phyloP scores from a whole-genome alignment of 2,113 vertebrate genomes.

The Oryzias woworae region DNA sequence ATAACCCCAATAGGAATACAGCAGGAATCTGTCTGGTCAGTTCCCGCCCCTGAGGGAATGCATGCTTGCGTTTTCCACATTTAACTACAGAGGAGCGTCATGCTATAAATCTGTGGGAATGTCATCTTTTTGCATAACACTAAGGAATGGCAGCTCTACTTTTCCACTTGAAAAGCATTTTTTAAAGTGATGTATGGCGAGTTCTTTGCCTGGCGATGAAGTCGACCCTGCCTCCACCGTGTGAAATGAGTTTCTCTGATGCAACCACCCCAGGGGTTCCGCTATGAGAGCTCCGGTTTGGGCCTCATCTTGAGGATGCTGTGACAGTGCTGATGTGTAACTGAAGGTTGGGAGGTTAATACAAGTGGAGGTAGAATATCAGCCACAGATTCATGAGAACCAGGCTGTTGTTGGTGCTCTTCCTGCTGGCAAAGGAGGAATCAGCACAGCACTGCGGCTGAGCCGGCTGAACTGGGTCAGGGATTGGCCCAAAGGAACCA shows the following conservation, averaged over 20 bases:
- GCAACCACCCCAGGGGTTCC: constrained; percentile 2
- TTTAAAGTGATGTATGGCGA: constrained; percentile 30
- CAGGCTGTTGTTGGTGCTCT: constrained; percentile 22
- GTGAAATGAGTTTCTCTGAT: constrained; percentile 39
- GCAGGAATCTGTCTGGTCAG: background rate
- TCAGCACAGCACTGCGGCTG: constrained; percentile 35
- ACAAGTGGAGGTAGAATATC: constrained; percentile 25
- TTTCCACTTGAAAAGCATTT: constrained; percentile 6
- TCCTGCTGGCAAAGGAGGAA: constrained; percentile 38
- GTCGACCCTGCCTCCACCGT: constrained; percentile 25
- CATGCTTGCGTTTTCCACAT: background rate
- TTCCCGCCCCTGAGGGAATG: background rate
- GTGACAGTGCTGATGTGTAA: constrained; percentile 22
- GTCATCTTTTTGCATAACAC: constrained; percentile 7
- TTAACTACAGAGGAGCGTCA: background rate
- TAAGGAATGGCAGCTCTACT: constrained; percentile 1
- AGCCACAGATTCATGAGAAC: constrained; percentile 37
- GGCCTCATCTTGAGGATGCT: constrained; percentile 22
- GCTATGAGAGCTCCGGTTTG: constrained; percentile 1
- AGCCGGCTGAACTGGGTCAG: constrained; percentile 30
- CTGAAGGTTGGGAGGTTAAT: constrained; percentile 40
- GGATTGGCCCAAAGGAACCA: constrained; percentile 12
- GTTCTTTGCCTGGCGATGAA: constrained; percentile 21
- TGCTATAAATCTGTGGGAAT: background rate
- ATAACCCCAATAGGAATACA: constrained; percentile 4